Conservation (phyloP, 1,140 invertebrate genomes). For the Eurosta solidaginis region DNA sequence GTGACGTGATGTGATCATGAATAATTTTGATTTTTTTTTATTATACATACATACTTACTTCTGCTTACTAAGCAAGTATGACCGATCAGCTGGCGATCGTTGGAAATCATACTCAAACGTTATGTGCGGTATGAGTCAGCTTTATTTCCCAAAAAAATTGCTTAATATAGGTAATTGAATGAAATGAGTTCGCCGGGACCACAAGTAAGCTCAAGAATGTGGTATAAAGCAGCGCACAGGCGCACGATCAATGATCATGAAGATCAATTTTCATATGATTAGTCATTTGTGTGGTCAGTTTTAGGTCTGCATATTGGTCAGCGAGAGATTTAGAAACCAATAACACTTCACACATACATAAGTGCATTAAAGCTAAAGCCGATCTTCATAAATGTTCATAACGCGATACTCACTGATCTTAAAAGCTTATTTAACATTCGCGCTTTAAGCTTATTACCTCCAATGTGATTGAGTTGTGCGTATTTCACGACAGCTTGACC, state of each 20-base stretch:
- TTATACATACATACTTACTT: neutral
- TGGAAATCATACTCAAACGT: neutral
- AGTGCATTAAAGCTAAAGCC: neutral
- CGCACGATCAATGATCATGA: neutral
- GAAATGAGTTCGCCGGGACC: neutral
- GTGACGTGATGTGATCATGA: conserved; percentile 21
- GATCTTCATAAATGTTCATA: neutral
- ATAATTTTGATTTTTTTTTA: neutral
- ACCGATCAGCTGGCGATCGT: neutral
- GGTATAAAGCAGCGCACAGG: neutral
- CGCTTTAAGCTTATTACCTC: neutral
- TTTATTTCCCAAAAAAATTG: neutral
- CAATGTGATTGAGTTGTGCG: neutral
- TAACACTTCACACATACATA: neutral
- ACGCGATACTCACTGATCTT: neutral
- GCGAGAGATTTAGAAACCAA: neutral
- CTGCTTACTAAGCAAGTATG: neutral
- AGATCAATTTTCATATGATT: neutral
- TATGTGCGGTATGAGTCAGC: conserved; percentile 11
- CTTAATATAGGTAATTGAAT: neutral
- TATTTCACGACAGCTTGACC: neutral
- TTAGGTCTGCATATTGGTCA: neutral
- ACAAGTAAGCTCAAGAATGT: neutral
- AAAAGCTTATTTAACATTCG: neutral
- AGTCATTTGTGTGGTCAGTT: neutral